Conservation (phyloP, 1,140 invertebrate species). For the Pteromalus puparum region DNA sequence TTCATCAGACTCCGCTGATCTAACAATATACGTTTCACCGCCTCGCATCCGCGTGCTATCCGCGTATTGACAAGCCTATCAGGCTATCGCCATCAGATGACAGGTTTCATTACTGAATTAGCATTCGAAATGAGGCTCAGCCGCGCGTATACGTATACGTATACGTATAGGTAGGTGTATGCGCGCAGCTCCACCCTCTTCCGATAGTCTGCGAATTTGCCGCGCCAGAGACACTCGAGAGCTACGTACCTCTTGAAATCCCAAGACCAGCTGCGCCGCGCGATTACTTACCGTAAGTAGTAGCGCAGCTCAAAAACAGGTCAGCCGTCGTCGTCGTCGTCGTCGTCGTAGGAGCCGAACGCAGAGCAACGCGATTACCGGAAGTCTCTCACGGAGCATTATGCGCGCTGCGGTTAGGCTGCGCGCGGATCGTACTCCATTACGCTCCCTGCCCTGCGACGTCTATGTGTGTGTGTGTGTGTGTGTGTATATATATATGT, state of each 20-base stretch:
- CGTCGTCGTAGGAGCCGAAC: neutral
- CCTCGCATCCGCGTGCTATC: neutral
- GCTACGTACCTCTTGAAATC: neutral
- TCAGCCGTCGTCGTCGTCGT: constrained; percentile 41
- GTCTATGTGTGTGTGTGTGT: no score
- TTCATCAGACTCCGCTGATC: neutral
- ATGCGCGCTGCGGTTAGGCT: neutral
- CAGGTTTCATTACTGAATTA: constrained; percentile 22
- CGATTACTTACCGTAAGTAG: constrained; percentile 54
- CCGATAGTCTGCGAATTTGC: neutral
- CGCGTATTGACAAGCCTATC: neutral
- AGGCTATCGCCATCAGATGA: neutral
- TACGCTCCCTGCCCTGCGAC: neutral
- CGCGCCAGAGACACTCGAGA: neutral
- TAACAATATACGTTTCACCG: neutral
- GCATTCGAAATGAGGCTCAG: constrained; percentile 13
- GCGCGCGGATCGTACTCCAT: neutral
- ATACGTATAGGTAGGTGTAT: no score
- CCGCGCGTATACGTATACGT: no score
- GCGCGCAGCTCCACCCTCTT: neutral
- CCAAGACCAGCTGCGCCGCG: neutral
- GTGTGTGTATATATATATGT: no score
- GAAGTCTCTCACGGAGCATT: constrained; percentile 1
- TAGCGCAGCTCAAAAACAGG: constrained; percentile 55
- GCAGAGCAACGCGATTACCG: constrained; percentile 1